These are phyloP conservation scores for Penaeus monodon DNA, from an alignment of 2,888 invertebrate species.

Conservation along the genomic window DNA sequence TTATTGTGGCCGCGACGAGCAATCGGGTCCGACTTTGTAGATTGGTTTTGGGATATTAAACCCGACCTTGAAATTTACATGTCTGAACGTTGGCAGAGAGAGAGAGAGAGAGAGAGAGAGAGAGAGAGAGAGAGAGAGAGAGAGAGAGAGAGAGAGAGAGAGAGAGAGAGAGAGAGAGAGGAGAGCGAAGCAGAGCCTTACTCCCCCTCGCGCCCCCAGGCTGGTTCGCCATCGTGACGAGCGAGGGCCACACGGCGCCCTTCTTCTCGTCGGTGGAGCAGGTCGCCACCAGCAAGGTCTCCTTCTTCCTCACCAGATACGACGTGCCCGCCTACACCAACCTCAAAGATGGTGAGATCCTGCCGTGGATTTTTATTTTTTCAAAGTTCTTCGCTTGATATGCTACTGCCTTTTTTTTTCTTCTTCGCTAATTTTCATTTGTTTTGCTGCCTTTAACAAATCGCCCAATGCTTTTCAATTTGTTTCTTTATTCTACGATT, in stretches of 20 bases:
- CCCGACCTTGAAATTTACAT: constrained; percentile 23
- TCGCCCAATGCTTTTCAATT: background rate
- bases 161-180: constrained; percentile 17
- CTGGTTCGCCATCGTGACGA: constrained; percentile 67
- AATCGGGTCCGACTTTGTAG: background rate
- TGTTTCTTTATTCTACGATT: too few relatives aligned
- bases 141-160: background rate
- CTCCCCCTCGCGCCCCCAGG: constrained; percentile 62
- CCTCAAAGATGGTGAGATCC: constrained; percentile 63
- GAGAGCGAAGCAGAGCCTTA: too few relatives aligned
- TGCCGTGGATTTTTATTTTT: background rate
- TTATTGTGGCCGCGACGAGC: background rate
- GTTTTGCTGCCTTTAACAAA: background rate
- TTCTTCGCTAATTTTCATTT: background rate
- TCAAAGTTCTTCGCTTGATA: background rate
- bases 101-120: constrained; percentile 66
- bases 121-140: constrained; percentile 60
- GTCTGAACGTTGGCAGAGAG: constrained; percentile 15
- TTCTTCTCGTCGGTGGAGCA: constrained; percentile 70
- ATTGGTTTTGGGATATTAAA: background rate
- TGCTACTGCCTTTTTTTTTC: background rate
- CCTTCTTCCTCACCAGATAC: constrained; percentile 77
- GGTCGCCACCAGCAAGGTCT: constrained; percentile 76
- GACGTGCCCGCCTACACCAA: constrained; percentile 76
- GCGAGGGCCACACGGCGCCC: constrained; percentile 76